A percentile compares a stretch with the other conserved stretches of the same genome.
Conservation (phyloP, 2,113 vertebrate genomes). For the Podarcis muralis region DNA sequence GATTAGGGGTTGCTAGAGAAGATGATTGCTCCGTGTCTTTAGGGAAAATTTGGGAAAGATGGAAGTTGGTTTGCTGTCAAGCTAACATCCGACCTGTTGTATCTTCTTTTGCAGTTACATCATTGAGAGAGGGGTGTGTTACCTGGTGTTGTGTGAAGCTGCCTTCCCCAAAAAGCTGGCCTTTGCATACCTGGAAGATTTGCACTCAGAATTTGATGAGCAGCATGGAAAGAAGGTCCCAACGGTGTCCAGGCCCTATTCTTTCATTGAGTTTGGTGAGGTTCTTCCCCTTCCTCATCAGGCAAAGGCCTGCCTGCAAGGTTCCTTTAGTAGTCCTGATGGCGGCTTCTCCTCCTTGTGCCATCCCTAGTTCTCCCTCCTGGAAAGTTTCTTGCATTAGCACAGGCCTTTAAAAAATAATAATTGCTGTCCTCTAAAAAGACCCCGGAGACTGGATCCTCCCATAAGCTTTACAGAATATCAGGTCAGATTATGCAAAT, state of each 20-base stretch:
- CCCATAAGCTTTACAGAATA: neutral
- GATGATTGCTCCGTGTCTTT: neutral
- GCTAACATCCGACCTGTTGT: slow-evolving; percentile 1
- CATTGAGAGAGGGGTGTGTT: slow-evolving; percentile 95
- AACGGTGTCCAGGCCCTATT: slow-evolving; percentile 94
- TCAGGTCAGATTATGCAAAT: too few relatives aligned
- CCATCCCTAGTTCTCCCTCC: neutral
- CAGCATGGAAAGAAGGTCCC: slow-evolving; percentile 96
- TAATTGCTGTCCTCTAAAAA: neutral
- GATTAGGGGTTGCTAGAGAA: neutral
- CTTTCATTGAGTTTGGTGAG: slow-evolving; percentile 99
- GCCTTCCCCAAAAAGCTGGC: slow-evolving; percentile 95
- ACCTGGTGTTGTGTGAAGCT: slow-evolving; percentile 94
- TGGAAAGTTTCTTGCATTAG: neutral
- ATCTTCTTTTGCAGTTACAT: slow-evolving; percentile 81
- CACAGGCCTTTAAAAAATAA: too few relatives aligned
- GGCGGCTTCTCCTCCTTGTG: neutral
- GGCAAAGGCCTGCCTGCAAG: neutral
- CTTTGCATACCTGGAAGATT: slow-evolving; percentile 94
- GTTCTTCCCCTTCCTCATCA: neutral
- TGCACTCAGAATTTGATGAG: slow-evolving; percentile 96
- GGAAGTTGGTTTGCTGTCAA: neutral
- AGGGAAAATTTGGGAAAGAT: neutral
- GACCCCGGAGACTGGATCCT: neutral
- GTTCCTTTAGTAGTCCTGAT: neutral